These are phyloP conservation scores for Meteorus sp. DNA, from an alignment of 1,140 invertebrate genomes.

Conservation along the genomic window DNA sequence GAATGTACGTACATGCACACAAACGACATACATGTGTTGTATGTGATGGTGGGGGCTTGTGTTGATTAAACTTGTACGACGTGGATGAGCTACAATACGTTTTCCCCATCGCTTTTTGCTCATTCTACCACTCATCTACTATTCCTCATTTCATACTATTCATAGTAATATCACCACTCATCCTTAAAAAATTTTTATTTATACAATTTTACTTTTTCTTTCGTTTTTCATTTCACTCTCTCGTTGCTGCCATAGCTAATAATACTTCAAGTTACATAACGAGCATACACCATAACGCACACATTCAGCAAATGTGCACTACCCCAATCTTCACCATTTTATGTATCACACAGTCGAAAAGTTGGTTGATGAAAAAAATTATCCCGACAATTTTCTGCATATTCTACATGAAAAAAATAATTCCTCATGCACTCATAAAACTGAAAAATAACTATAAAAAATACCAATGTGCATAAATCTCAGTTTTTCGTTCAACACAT, in stretches of 20 bases:
- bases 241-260: slow-evolving; percentile 4
- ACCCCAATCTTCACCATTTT: too few relatives aligned
- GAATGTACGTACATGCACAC: background rate
- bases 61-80: slow-evolving; percentile 24
- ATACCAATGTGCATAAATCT: too few relatives aligned
- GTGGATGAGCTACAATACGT: background rate
- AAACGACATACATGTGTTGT: background rate
- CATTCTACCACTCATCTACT: background rate
- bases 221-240: too few relatives aligned
- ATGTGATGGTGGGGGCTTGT: background rate
- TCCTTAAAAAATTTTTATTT: too few relatives aligned
- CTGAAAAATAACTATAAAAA: background rate
- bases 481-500: too few relatives aligned
- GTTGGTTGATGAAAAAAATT: slow-evolving; percentile 12
- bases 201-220: too few relatives aligned
- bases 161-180: too few relatives aligned
- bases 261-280: slow-evolving; percentile 12
- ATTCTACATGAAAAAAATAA: background rate
- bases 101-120: background rate
- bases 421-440: background rate
- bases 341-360: background rate
- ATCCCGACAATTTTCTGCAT: too few relatives aligned
- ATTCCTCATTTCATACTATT: too few relatives aligned
- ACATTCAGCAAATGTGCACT: too few relatives aligned
- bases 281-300: slow-evolving; percentile 4